Base-by-base conservation (phyloP, 2,888 invertebrate species). In the Venustoraphidia nigricollis region DNA sequence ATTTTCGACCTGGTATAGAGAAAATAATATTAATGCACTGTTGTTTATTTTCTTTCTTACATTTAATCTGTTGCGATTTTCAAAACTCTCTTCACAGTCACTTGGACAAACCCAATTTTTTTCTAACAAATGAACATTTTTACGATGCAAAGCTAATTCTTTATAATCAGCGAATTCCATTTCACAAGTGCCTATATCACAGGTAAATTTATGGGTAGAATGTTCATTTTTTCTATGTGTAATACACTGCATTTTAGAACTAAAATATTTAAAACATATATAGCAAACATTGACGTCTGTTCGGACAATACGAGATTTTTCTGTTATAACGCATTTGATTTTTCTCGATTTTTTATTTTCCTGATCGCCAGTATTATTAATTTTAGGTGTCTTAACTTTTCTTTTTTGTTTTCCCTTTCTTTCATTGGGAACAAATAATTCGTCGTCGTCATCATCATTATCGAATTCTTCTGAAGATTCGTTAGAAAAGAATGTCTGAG, bases 111-210 rank as follows among this genome's bases (percentile, higher is more conserved):
- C 40, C 17, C 39, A 46, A 40, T 46, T 40, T 34, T 40, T 40
- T 13, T 46, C 46, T 34, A 46, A 34, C 11, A n/a, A 40, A 46
- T 46, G 46, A 46, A 17, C 38, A 27, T 39, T 46, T 40, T 46
- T 46, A 40, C 40, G 46, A 14, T 27, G 9, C n/a, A 27, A 27
- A 27, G 46, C 46, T 27, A 40, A 46, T 36, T 27, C 13, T 34
- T 40, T n/a, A 46, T 46, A 46, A 27, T 46, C 39, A 13, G 35
- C 9, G 27, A 46, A 46, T 40, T 46, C 39, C 40, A n/a, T 10
- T 9, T 46, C 34, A 40, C 46, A 46, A 35, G 27, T 27, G 27
- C 27, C 27, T 27, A 27, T 46, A 14, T 46, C 46, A 46, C 46
- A 46, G 13, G 34, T 17, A 46, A 40, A 46, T 34, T 34, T 38